phyloP scores from a whole-genome alignment of 37 sponge, comb jelly and placozoan species.

The Cliona cf. orientalis region DNA sequence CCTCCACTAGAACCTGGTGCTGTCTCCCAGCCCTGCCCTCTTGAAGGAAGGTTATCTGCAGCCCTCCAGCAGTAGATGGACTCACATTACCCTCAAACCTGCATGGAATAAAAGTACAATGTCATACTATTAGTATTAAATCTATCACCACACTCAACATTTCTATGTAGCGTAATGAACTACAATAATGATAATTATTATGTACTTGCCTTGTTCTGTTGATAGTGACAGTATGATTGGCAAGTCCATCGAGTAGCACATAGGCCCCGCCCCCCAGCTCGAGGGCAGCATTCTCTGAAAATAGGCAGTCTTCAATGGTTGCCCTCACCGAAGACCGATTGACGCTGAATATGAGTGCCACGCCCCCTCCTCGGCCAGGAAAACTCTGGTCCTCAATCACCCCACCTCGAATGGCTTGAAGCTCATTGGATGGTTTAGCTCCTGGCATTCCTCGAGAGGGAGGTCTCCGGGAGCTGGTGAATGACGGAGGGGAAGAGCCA shows the following conservation, averaged over 20 bases:
- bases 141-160: too few relatives aligned
- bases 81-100: conserved; percentile 21
- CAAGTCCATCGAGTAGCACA: not conserved
- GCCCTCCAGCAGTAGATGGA: conserved; percentile 22
- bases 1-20: conserved; percentile 2
- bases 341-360: conserved; percentile 40
- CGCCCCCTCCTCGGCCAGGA: conserved; percentile 46
- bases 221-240: conserved; percentile 25
- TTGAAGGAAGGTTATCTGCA: conserved; percentile 18
- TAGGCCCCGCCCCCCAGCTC: conserved; percentile 69
- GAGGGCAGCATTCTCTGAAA: conserved; percentile 42
- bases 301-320: conserved; percentile 8
- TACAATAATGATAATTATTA: not conserved
- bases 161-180: too few relatives aligned
- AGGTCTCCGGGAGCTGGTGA: too few relatives aligned
- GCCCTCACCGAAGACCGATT: not conserved
- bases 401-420: conserved; percentile 3
- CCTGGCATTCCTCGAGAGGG: too few relatives aligned
- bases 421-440: too few relatives aligned
- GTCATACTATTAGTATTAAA: too few relatives aligned
- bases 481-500: not conserved
- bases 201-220: not conserved
- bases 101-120: not conserved
- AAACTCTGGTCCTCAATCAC: not conserved
- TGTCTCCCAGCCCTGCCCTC: not conserved